Conservation (phyloP, 2,888 invertebrate species). For the Tinea pellionella region DNA sequence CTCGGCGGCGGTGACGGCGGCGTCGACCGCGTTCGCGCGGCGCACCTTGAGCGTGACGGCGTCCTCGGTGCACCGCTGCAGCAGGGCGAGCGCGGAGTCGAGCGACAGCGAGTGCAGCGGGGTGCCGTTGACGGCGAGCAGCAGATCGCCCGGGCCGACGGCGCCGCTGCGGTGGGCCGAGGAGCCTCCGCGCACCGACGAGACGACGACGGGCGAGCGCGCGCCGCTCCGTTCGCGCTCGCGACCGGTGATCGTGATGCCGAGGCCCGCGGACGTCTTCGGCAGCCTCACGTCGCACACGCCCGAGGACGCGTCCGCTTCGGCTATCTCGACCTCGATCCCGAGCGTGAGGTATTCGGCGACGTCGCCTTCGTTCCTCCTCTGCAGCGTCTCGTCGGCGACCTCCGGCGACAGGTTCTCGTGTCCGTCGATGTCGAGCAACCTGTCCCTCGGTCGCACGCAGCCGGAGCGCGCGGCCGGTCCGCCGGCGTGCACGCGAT, state of each 20-base stretch:
- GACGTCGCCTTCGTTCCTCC: slow-evolving; percentile 67
- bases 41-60: slow-evolving; percentile 64
- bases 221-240: slow-evolving; percentile 61
- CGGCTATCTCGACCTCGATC: slow-evolving; percentile 91
- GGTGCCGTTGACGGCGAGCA: slow-evolving; percentile 89
- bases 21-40: slow-evolving; percentile 60
- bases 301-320: slow-evolving; percentile 90
- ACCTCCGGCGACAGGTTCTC: slow-evolving; percentile 73
- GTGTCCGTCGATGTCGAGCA: slow-evolving; percentile 86
- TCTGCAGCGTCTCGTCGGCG: slow-evolving; percentile 69
- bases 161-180: slow-evolving; percentile 92
- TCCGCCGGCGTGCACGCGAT: slow-evolving; percentile 50
- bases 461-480: slow-evolving; percentile 73
- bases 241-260: slow-evolving; percentile 86
- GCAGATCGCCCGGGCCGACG: slow-evolving; percentile 85
- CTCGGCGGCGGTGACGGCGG: slow-evolving; percentile 59
- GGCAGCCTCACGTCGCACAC: slow-evolving; percentile 91
- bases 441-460: slow-evolving; percentile 83
- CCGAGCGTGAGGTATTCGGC: slow-evolving; percentile 80
- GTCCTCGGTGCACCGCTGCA: slow-evolving; percentile 72
- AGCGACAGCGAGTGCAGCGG: slow-evolving; percentile 77
- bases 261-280: slow-evolving; percentile 82
- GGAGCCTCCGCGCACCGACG: slow-evolving; percentile 90
- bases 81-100: slow-evolving; percentile 72
- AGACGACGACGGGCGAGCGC: slow-evolving; percentile 80